Conservation (phyloP, 2,888 invertebrate genomes). For the Cosmia pyralina region DNA sequence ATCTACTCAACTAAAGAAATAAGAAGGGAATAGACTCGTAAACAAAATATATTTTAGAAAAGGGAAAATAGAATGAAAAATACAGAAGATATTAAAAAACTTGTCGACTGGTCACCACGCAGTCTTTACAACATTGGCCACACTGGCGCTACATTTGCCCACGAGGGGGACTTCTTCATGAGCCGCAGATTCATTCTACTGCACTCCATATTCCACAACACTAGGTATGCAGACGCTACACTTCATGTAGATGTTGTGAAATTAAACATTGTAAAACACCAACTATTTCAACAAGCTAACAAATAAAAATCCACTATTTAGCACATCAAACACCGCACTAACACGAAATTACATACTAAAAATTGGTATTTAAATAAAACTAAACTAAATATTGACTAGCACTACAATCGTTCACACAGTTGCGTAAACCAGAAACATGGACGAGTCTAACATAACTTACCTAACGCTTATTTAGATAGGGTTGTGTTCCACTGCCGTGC, state of each 20-base stretch:
- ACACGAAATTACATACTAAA: background rate
- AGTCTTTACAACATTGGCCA: no score
- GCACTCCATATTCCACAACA: no score
- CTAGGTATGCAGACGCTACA: no score
- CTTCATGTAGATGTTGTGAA: background rate
- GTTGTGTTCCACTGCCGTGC: background rate
- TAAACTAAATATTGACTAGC: constrained; percentile 4
- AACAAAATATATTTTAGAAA: no score
- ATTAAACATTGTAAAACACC: background rate
- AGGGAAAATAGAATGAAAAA: no score
- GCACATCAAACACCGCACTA: background rate
- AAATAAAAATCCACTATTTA: constrained; percentile 4
- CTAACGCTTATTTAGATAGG: constrained; percentile 8
- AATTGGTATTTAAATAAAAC: background rate
- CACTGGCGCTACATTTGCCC: no score
- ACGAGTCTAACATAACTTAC: constrained; percentile 5
- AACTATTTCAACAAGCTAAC: background rate
- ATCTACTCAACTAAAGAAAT: no score
- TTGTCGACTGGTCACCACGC: no score
- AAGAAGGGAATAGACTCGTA: no score
- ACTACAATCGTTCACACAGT: constrained; percentile 7
- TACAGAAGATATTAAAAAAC: no score
- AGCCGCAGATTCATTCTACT: no score
- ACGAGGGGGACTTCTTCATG: no score
- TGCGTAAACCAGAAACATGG: constrained; percentile 40